These are phyloP conservation scores for Ageneiosus marmoratus DNA, from an alignment of 2,113 vertebrate genomes.

Conservation along the genomic window DNA sequence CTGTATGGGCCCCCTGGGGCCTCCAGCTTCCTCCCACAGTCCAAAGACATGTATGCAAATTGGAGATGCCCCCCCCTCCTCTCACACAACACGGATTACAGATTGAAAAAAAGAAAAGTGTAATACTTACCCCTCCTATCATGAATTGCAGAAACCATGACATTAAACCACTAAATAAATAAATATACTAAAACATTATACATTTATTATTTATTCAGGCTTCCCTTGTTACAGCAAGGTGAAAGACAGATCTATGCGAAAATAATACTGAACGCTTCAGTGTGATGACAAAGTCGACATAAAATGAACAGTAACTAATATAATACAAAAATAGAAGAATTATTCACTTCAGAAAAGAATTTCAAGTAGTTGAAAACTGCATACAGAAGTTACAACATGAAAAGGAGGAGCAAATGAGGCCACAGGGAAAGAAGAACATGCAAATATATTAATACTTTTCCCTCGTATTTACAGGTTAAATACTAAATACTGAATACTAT, in stretches of 20 bases:
- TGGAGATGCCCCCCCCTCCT: too few species aligned
- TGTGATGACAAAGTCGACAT: not conserved
- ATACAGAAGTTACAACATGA: not conserved
- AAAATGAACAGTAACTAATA: not conserved
- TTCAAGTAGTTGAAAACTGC: conserved; percentile 9
- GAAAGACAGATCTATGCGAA: not conserved
- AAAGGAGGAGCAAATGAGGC: not conserved
- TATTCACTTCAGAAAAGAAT: not conserved
- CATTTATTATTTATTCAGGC: not conserved
- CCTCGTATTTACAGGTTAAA: conserved; percentile 48
- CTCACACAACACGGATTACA: too few species aligned
- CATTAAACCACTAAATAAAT: too few species aligned
- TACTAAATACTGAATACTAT: conserved; percentile 7
- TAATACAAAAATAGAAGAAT: conserved; percentile 18
- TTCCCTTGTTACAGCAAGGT: not conserved
- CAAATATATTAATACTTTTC: conserved; percentile 52
- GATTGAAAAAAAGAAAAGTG: too few species aligned
- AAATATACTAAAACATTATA: not conserved
- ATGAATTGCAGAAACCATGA: too few species aligned
- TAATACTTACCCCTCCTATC: too few species aligned
- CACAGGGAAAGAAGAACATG: not conserved
- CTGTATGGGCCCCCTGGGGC: too few species aligned
- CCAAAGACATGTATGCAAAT: too few species aligned
- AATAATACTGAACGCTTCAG: not conserved
- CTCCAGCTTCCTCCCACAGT: too few species aligned